A percentile compares a stretch with the other conserved stretches of the same genome.
Evolutionary conservation across 2,113 vertebrate genomes (phyloP).

Genomic region (Pogonocichla stellata): DNA sequence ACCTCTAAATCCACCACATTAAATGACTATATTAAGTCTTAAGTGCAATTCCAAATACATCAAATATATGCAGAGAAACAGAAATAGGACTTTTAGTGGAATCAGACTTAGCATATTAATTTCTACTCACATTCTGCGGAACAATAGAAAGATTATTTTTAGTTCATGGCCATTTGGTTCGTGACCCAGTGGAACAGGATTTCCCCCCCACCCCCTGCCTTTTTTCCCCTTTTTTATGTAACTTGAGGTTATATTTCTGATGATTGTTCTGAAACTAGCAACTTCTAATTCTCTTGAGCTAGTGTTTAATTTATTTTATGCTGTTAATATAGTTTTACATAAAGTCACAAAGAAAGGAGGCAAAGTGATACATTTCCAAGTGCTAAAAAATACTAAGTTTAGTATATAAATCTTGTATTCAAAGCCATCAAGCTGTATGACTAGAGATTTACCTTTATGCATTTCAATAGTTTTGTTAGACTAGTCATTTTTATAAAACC

Average conservation of each 20-base stretch:
- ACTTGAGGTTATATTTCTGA: background rate
- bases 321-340: background rate
- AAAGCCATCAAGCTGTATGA: background rate
- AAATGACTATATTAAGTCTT: background rate
- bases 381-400: background rate
- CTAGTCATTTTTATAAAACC: background rate
- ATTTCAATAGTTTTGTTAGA: background rate
- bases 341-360: background rate
- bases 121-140: constrained; percentile 18
- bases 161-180: constrained; percentile 41
- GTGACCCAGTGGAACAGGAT: constrained; percentile 34
- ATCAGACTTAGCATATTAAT: constrained; percentile 47
- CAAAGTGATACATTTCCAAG: background rate
- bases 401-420: background rate
- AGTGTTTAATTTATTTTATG: background rate
- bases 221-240: background rate
- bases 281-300: background rate
- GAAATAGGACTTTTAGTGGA: background rate
- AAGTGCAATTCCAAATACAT: background rate
- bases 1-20: background rate
- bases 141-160: constrained; percentile 64
- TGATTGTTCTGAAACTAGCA: background rate
- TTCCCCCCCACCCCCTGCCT: background rate
- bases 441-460: background rate
- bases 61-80: background rate